phyloP scores from a whole-genome alignment of 2,888 invertebrate species.

The Lottia scabra region DNA sequence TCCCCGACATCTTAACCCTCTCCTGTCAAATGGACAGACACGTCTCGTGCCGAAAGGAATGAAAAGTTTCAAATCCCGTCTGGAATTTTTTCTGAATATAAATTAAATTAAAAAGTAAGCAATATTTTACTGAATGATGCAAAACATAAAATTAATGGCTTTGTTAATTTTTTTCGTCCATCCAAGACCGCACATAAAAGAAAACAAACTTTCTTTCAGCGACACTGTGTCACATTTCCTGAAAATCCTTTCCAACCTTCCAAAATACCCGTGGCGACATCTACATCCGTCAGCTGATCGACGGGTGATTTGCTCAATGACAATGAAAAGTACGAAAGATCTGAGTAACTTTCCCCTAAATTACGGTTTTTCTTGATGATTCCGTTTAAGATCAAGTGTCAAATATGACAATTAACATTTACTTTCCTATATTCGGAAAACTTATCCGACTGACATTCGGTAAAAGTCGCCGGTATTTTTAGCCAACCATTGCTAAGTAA shows the following conservation, averaged over 20 bases:
- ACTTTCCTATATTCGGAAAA: background rate
- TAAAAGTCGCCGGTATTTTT: conserved; percentile 40
- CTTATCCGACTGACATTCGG: conserved; percentile 10
- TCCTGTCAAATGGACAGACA: conserved; percentile 26
- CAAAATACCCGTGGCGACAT: conserved; percentile 44
- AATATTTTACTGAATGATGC: too few species aligned
- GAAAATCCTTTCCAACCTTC: conserved; percentile 27
- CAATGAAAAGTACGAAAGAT: conserved; percentile 21
- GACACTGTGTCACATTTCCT: conserved; percentile 15
- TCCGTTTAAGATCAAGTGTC: too few species aligned
- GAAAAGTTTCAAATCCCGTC: conserved; percentile 14
- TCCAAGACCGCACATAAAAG: background rate
- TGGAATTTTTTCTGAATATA: conserved; percentile 7
- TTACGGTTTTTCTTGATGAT: too few species aligned
- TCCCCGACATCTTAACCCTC: conserved; percentile 63
- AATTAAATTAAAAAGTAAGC: background rate
- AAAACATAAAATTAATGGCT: too few species aligned
- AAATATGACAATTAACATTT: conserved; percentile 3
- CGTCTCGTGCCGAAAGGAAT: conserved; percentile 9
- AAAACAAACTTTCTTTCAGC: background rate
- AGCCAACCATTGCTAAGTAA: conserved; percentile 37
- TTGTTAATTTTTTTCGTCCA: too few species aligned
- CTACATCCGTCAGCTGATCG: conserved; percentile 66
- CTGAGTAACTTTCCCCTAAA: background rate
- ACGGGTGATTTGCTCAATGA: conserved; percentile 40